phyloP scores from a whole-genome alignment of 2,888 invertebrate species.

The Ochlodes sylvanus region DNA sequence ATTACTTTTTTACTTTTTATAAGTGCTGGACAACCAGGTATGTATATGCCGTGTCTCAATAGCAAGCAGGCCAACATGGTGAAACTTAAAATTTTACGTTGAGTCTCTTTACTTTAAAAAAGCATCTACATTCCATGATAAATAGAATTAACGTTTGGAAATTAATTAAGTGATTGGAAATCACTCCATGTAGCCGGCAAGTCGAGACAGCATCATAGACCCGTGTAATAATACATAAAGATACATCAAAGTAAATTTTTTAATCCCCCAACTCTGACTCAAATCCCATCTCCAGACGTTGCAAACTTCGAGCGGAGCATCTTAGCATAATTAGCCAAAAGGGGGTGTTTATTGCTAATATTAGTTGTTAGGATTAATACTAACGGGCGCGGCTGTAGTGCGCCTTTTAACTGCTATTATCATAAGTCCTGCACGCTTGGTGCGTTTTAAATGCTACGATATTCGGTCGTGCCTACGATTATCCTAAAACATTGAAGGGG shows the following conservation, averaged over 20 bases:
- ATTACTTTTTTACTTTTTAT: too few species aligned
- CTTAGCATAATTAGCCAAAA: slow-evolving; percentile 81
- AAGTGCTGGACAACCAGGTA: too few species aligned
- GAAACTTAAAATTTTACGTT: too few species aligned
- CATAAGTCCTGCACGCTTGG: slow-evolving; percentile 59
- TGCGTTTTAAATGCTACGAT: slow-evolving; percentile 41
- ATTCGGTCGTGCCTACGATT: slow-evolving; percentile 25
- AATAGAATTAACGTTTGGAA: too few species aligned
- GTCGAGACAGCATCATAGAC: background rate
- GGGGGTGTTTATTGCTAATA: slow-evolving; percentile 82
- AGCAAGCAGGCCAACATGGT: too few species aligned
- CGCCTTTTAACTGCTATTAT: slow-evolving; percentile 66
- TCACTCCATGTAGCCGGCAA: too few species aligned
- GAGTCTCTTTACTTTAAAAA: too few species aligned
- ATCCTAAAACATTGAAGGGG: too few species aligned
- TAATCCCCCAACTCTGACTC: slow-evolving; percentile 54
- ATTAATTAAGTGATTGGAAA: too few species aligned
- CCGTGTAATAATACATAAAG: slow-evolving; percentile 11
- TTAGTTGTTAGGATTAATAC: slow-evolving; percentile 82
- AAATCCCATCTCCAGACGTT: slow-evolving; percentile 66
- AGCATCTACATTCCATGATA: too few species aligned
- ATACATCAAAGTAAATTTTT: slow-evolving; percentile 24
- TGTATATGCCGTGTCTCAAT: too few species aligned
- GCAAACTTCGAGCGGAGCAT: slow-evolving; percentile 65
- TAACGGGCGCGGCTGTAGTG: slow-evolving; percentile 55